A percentile compares a stretch with the other conserved stretches of the same genome.
Conservation (phyloP, 2,113 vertebrate genomes). For the Neodon shergylaensis region DNA sequence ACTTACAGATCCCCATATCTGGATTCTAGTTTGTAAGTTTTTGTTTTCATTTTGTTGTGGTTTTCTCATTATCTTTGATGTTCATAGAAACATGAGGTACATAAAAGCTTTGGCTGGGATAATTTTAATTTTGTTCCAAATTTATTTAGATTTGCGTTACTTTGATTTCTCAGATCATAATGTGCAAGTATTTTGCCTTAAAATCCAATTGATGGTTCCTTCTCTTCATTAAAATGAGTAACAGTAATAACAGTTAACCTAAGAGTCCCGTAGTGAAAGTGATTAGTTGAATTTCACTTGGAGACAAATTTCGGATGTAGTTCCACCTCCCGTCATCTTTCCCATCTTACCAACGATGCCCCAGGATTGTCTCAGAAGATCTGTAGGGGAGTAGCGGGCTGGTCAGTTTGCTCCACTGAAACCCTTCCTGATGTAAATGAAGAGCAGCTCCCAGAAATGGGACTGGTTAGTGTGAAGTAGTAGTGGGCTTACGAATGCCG, state of each 20-base stretch:
- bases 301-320: neutral
- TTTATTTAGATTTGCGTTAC: conserved; percentile 13
- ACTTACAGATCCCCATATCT: neutral
- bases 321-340: neutral
- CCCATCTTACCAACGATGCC: neutral
- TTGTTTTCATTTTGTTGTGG: conserved; percentile 15
- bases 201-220: neutral
- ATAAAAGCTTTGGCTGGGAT: neutral
- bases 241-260: neutral
- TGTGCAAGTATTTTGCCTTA: neutral
- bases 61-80: neutral
- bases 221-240: conserved; percentile 17
- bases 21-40: neutral
- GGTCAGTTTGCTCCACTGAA: neutral
- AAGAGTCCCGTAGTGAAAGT: neutral
- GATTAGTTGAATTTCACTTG: conserved; percentile 31
- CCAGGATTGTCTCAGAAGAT: neutral
- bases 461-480: neutral
- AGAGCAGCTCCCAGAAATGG: neutral
- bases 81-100: neutral
- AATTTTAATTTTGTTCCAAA: conserved; percentile 53
- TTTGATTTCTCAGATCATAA: conserved; percentile 1
- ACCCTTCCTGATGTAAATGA: neutral
- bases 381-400: neutral
- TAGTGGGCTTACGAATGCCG: neutral